Evolutionary conservation across 2,113 vertebrate genomes (phyloP), one percentile per base, ranked within the genome.

Genomic region (Dissostichus mawsoni): DNA sequence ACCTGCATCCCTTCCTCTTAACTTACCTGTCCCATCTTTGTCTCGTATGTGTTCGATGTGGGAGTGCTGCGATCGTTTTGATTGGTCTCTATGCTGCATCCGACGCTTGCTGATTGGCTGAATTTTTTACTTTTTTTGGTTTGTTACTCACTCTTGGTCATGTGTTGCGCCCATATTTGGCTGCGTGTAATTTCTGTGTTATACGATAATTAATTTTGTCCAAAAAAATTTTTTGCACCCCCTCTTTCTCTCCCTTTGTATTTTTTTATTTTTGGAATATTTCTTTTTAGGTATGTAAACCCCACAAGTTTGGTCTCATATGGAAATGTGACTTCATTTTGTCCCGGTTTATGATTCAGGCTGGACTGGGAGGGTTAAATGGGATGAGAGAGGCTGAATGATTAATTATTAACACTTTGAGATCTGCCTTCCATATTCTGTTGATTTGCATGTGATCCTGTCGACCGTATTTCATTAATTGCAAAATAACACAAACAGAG

Each of bases 51-150:
- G 86, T 93, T 93, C 83, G 90, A 90, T 89, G 94, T 95, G 91
- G 92, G 93, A 93, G 92, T 93, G 91, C 94, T 91, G 90, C 88
- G 82, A 87, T 90, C 69, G 91, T 94, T 94, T 93, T 92, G 90
- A 94, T 92, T 93, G 94, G 94, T 95, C 90, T 94, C 87, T 93
- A 91, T 92, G 88, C 93, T 95, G 94, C 94, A 94, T 93, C 93
- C 86, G 84, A 94, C 66, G 94, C 94, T 94, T 95, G 93, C 93
- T 94, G 93, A 93, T 94, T 95, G 94, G 93, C 94, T 94, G 90
- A 86, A 65, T 83, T 87, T 87, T 84, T 63, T 68, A 73, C 36
- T 77, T 89, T 77, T 84, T 79, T 92, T 71, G 75, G 79, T 92
- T 85, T 82, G 79, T 91, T 85, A 85, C 86, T 92, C 92, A 94